Evolutionary conservation across 2,113 vertebrate genomes (phyloP), one percentile per base, ranked within the genome.

Genomic region (Mustelus asterias): DNA sequence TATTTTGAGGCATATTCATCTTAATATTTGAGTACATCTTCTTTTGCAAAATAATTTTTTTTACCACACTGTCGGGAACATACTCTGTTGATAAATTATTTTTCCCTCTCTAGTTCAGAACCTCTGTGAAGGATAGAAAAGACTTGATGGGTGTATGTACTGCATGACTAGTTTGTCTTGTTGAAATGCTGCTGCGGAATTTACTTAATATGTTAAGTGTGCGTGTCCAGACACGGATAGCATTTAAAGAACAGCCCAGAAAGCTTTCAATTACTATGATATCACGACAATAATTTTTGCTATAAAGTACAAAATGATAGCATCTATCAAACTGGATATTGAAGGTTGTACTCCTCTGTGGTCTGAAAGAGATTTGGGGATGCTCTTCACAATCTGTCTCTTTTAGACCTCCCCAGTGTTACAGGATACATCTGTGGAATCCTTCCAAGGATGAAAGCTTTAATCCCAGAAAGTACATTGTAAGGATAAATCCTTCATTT

Each of bases 401-500:
- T 89, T 83, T 8, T 33, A 54, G 48, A 89, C 54, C 54, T 58
- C 26, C 14, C 54, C 29, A 92, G n/a, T 63, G 54, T 58, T n/a
- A 20, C 29, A 37, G 58, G 33, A n/a, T 33, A 5, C 63, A 63
- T n/a, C 29, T 92, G 89, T 92, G 89, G 89, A 92, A 92, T 92
- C 29, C 16, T 20, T 63, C 60, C 33, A 92, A 65, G 89, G 13
- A 20, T 14, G 2, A 92, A n/a, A 92, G 58, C 58, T 92, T 37
- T 92, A 92, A 92, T 92, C 89, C 33, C 58, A 92, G 89, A 37
- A 92, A 65, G n/a, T 92, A 63, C 13, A 65, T 58, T 22, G 14
- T 83, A 92, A 65, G 65, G 60, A 92, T 92, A 92, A 92, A 92
- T 37, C 58, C 89, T 92, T 92, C 60, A 65, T 63, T 65, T 92